Evolutionary conservation across 2,113 vertebrate genomes (phyloP).

Genomic region (Cynocephalus volans): DNA sequence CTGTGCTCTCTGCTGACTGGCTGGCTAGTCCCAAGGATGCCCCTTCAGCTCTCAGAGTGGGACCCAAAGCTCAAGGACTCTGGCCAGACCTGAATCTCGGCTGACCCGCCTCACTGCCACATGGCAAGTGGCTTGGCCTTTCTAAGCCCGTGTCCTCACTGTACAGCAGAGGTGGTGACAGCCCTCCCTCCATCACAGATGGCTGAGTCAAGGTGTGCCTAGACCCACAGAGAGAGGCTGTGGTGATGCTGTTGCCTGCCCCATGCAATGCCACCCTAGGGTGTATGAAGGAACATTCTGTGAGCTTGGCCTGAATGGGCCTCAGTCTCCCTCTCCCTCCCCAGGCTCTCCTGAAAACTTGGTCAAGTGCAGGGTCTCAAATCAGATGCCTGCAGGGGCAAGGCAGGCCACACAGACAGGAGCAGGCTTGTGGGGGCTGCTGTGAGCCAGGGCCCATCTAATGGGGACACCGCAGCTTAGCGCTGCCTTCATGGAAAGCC

Average conservation of each 20-base stretch:
- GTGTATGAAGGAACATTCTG: neutral
- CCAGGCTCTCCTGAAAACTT: neutral
- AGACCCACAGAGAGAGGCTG: neutral
- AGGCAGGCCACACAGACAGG: neutral
- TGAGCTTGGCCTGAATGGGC: neutral
- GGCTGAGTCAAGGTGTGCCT: neutral
- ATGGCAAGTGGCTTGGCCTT: neutral
- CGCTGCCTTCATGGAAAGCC: fast-evolving
- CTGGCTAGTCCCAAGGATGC: neutral
- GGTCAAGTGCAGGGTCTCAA: neutral
- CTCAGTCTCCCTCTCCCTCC: neutral
- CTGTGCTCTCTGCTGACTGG: neutral
- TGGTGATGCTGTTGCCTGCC: fast-evolving
- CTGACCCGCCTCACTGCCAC: neutral
- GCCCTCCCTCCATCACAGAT: neutral
- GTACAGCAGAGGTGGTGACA: neutral
- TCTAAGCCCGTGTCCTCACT: neutral
- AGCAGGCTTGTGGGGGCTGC: neutral
- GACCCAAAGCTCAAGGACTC: neutral
- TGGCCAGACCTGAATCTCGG: neutral
- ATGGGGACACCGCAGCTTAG: fast-evolving
- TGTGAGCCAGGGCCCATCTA: neutral
- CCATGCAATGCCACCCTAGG: too few relatives aligned
- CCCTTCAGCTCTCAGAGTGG: neutral
- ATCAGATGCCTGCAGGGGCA: neutral